Base-by-base conservation (phyloP, 2,888 invertebrate species). In the Unio delphinus region DNA sequence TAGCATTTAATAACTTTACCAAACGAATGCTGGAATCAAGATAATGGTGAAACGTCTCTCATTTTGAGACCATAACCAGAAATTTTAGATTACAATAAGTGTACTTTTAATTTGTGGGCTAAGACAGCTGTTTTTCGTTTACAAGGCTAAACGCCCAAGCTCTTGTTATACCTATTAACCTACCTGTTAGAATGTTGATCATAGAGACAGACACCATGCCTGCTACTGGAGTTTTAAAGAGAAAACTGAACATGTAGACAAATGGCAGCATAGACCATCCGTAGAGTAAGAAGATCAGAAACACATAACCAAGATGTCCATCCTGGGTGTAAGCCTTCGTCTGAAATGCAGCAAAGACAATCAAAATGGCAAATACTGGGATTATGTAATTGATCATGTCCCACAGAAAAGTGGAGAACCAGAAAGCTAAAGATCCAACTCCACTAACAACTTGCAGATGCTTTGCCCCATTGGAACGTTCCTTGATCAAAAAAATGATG, bases 151-250 rank as follows among this genome's bases (percentile, higher is more conserved):
- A 34, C 8, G 8, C 17, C 59, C 11, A 23, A 26, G 59, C 17
- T 18, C 11, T 11, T 18, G 11, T 26, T 17, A 15, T 59, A 26
- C 18, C 28, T 3, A n/a, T 28, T 30, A 63, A 65, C 74, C 74
- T 73, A 94, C 95, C 95, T 68, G 93, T 91, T 67, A 95, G 91
- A 28, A 94, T 92, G 84, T 94, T 95, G 55, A 94, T 87, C 80
- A 95, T 92, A 56, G 93, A 93, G 85, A 94, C 91, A 68, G 93
- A 91, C 0, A 94, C 93, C 89, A 94, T 95, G 17, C 95, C 95
- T 1, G 94, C 92, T 0, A 95, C 93, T 0, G 95, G 94, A 6
- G 94, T 92, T 15, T 91, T 90, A 88, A 95, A 95, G n/a, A 92
- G 74, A 82, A 93, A 92, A 5, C 95, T 94, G 65, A 92, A 89